Percentiles rank a stretch among this genome's conserved stretches.
Conservation (phyloP, 2,888 invertebrate species). For the Lasioglossum malachurum region DNA sequence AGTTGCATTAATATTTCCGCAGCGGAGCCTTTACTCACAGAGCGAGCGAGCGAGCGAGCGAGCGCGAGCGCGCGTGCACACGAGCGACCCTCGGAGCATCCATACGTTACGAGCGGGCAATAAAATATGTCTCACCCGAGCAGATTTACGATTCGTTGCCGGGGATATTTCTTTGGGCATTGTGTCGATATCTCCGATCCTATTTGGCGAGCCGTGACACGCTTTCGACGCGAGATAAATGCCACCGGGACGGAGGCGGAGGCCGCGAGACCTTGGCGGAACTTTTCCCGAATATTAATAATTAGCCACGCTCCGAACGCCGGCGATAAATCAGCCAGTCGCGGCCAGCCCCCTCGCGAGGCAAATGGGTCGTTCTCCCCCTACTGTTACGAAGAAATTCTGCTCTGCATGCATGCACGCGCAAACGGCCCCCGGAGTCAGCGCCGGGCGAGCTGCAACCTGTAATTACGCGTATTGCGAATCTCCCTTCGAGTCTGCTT, state of each 20-base stretch:
- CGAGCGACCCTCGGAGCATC: constrained; percentile 42
- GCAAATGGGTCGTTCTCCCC: constrained; percentile 52
- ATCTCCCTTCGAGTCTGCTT: constrained; percentile 56
- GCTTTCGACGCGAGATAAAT: constrained; percentile 17
- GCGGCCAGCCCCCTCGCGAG: constrained; percentile 57
- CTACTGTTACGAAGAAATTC: constrained; percentile 53
- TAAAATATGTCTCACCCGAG: constrained; percentile 70
- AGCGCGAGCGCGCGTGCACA: constrained; percentile 17
- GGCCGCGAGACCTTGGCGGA: background rate
- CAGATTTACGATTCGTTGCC: constrained; percentile 64
- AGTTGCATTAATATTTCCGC: constrained; percentile 74
- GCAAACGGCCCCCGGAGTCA: constrained; percentile 56
- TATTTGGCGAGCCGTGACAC: constrained; percentile 25
- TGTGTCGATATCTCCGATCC: constrained; percentile 51
- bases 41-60: background rate
- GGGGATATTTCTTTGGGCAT: constrained; percentile 50
- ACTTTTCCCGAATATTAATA: constrained; percentile 65
- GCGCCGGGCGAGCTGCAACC: constrained; percentile 61
- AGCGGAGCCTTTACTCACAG: constrained; percentile 53
- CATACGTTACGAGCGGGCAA: constrained; percentile 65
- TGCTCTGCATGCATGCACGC: constrained; percentile 63
- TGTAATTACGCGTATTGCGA: constrained; percentile 73
- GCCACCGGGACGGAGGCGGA: constrained; percentile 13
- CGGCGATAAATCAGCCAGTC: constrained; percentile 68
- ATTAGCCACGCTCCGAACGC: constrained; percentile 67